Evolutionary conservation across 1,140 invertebrate genomes (phyloP), one percentile per base, ranked within the genome.

Genomic region (Drosophila neocordata): DNA sequence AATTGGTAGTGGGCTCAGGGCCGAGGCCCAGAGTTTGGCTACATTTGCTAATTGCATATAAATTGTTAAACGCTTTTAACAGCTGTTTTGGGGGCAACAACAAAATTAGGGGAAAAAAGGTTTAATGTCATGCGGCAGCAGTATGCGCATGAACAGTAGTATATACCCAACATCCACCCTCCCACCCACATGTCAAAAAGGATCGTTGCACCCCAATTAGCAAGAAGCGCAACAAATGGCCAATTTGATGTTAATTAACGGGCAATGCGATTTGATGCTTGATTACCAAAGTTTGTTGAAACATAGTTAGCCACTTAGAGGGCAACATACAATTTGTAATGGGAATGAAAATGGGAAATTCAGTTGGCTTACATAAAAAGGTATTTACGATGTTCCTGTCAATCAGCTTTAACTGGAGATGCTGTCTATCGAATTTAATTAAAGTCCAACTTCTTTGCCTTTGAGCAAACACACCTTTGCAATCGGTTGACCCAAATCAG

Each of bases 31-130:
- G 56, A 31, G 63, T 35, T 31, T 72, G 31, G 35, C 60, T 68
- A 73, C 71, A 72, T 69, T 79, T 73, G 31, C 77, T 77, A 84
- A 84, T 84, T 84, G 76, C 81, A 79, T 84, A 85, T 85, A 84
- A 79, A 84, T 84, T 77, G 77, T 77, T 84, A 68, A 83, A 79
- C 77, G 73, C 58, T 65, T 65, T 73, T 64, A 70, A 56, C 81
- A 80, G 69, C 76, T 84, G 80, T 65, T 73, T 62, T 27, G n/a
- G 52, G 27, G 27, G 27, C 27, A 31, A 31, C 27, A 31, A 31
- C 27, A 31, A 2, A 31, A 15, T 13, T 8, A 48, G 60, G 31
- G 61, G n/a, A 58, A 69, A 75, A 80, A 84, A 69, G 81, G 81
- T 77, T 84, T 79, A 84, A 84, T 79, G 80, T 70, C 62, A 58